These are phyloP conservation scores for Latrodectus geometricus DNA, from an alignment of 1,140 invertebrate genomes.

Conservation along the genomic window DNA sequence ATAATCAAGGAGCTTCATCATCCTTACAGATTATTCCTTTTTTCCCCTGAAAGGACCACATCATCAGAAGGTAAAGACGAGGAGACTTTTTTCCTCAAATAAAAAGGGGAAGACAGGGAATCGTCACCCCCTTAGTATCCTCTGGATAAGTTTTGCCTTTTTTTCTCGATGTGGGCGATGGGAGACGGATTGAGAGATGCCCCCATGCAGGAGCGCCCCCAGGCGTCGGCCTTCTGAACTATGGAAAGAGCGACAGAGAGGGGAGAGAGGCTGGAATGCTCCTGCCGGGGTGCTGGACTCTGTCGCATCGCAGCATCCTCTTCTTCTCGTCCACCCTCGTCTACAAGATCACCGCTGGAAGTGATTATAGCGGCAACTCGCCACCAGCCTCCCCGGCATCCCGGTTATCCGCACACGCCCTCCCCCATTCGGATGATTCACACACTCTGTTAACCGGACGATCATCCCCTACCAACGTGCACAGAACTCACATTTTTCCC, in stretches of 20 bases:
- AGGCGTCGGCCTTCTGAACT: slow-evolving; percentile 2
- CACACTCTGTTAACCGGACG: background rate
- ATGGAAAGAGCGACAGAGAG: slow-evolving; percentile 11
- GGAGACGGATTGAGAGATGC: background rate
- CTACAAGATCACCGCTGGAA: slow-evolving; percentile 11
- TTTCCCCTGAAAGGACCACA: slow-evolving; percentile 1
- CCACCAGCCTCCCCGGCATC: slow-evolving; percentile 24
- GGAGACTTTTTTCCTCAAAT: background rate
- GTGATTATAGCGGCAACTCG: slow-evolving; percentile 23
- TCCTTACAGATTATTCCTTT: slow-evolving; percentile 14
- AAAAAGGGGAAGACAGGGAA: background rate
- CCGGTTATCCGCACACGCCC: slow-evolving; percentile 6
- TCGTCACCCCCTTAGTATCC: background rate
- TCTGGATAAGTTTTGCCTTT: background rate
- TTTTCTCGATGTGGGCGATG: background rate
- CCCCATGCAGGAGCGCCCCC: slow-evolving; percentile 42
- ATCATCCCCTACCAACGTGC: background rate
- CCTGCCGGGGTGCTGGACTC: slow-evolving; percentile 49
- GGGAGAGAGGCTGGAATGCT: slow-evolving; percentile 46
- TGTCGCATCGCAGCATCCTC: slow-evolving; percentile 57
- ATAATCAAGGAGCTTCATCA: slow-evolving; percentile 36
- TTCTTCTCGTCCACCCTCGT: slow-evolving; percentile 46
- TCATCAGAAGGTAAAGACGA: background rate
- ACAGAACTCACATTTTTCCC: background rate
- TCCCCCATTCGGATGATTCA: slow-evolving; percentile 23